Evolutionary conservation across 1,140 invertebrate species (phyloP).

Genomic region (Asobara japonica): DNA sequence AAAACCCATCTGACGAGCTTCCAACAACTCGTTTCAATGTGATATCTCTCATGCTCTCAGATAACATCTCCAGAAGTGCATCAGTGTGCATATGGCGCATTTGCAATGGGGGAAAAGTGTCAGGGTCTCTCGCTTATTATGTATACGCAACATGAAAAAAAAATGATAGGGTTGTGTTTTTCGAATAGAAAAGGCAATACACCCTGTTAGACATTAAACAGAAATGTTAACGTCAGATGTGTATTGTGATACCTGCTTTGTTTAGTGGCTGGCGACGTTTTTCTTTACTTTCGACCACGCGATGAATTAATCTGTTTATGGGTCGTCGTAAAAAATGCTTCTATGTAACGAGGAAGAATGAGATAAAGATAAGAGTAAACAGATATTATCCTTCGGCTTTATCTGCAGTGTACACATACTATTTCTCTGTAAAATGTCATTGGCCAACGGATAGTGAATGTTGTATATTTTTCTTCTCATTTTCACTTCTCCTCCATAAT

Average conservation of each 20-base stretch:
- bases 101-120: neutral
- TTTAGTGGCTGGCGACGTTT: neutral
- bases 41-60: slow-evolving; percentile 15
- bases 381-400: neutral
- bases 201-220: slow-evolving; percentile 16
- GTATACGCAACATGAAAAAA: neutral
- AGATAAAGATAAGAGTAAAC: neutral
- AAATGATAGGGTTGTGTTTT: neutral
- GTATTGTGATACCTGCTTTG: slow-evolving; percentile 12
- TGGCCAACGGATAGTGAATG: no score
- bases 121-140: neutral
- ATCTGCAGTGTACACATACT: no score
- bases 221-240: slow-evolving; percentile 12
- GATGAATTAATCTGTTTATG: slow-evolving; percentile 9
- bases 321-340: neutral
- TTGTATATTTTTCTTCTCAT: no score
- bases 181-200: slow-evolving; percentile 11
- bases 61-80: neutral
- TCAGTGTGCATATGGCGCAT: neutral
- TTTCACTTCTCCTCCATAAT: no score
- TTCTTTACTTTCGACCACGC: neutral
- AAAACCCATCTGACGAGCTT: slow-evolving; percentile 24
- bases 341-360: neutral
- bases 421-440: no score
- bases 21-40: slow-evolving; percentile 13